A percentile compares a stretch with the other conserved stretches of the same genome.
Conservation (phyloP, 2,113 vertebrate species). For the Sebastes schlegelii region DNA sequence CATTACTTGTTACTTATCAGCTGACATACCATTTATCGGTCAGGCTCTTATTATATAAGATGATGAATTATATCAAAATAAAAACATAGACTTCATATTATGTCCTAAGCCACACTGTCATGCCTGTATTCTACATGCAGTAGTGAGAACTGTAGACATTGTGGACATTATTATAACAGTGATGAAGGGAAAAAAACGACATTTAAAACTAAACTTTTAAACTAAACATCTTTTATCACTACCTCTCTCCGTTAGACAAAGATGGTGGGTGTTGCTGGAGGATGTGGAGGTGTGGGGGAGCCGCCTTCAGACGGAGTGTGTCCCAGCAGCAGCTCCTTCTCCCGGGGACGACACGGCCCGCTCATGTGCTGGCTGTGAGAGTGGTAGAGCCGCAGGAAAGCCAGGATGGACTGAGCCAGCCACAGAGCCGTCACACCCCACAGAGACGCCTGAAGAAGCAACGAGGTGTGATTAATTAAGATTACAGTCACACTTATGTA, state of each 20-base stretch:
- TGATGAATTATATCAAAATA: background rate
- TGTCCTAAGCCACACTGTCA: background rate
- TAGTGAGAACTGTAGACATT: background rate
- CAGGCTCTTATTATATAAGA: constrained; percentile 3
- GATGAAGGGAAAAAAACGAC: background rate
- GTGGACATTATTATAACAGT: background rate
- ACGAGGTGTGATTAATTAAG: background rate
- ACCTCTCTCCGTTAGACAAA: constrained; percentile 62
- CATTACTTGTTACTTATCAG: background rate
- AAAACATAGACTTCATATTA: background rate
- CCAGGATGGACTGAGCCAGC: constrained; percentile 82
- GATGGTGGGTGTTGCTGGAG: constrained; percentile 67
- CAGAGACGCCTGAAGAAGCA: constrained; percentile 75
- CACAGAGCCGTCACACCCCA: constrained; percentile 84
- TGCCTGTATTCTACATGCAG: background rate
- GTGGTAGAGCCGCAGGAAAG: constrained; percentile 86
- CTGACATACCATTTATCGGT: background rate
- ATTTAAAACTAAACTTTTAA: background rate
- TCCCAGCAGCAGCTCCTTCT: constrained; percentile 84
- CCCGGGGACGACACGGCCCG: constrained; percentile 79
- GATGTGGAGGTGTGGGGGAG: constrained; percentile 62
- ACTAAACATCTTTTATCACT: background rate
- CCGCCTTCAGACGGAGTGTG: constrained; percentile 59
- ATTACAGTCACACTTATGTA: background rate
- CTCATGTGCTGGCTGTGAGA: constrained; percentile 84